Percentiles rank a stretch among this genome's conserved stretches.
phyloP scores from a whole-genome alignment of 2,113 vertebrate genomes.

The Mobula birostris region DNA sequence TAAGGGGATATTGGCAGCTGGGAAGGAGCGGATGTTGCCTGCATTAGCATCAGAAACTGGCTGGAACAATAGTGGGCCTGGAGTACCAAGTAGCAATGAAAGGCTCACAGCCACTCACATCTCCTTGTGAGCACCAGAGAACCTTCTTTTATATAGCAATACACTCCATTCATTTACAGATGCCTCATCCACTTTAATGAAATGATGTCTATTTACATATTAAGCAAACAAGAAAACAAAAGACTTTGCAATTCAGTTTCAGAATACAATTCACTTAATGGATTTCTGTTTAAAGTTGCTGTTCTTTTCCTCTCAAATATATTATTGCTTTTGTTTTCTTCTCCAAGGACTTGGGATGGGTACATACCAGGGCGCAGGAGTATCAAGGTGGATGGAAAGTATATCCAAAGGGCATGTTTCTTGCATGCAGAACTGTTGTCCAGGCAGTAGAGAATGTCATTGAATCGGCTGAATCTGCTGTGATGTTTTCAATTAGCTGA shows the following conservation, averaged over 20 bases:
- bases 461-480: too few species aligned
- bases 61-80: background rate
- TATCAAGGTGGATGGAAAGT: background rate
- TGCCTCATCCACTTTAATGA: background rate
- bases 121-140: background rate
- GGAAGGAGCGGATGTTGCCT: background rate
- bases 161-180: background rate
- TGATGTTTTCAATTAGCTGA: background rate
- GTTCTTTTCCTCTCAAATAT: constrained; percentile 1
- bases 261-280: constrained; percentile 12
- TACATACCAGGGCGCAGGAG: too few species aligned
- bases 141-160: constrained; percentile 1
- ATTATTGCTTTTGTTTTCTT: background rate
- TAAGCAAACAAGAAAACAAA: constrained; percentile 27
- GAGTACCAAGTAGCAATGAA: constrained; percentile 9
- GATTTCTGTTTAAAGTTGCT: constrained; percentile 3
- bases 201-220: constrained; percentile 14
- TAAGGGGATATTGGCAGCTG: constrained; percentile 23
- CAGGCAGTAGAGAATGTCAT: background rate
- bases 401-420: background rate
- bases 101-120: background rate
- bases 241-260: background rate
- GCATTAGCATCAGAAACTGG: constrained; percentile 23
- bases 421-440: background rate
- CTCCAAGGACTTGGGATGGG: background rate